These are phyloP conservation scores for Ectobius pallidus DNA, from an alignment of 2,888 invertebrate genomes.

Conservation along the genomic window DNA sequence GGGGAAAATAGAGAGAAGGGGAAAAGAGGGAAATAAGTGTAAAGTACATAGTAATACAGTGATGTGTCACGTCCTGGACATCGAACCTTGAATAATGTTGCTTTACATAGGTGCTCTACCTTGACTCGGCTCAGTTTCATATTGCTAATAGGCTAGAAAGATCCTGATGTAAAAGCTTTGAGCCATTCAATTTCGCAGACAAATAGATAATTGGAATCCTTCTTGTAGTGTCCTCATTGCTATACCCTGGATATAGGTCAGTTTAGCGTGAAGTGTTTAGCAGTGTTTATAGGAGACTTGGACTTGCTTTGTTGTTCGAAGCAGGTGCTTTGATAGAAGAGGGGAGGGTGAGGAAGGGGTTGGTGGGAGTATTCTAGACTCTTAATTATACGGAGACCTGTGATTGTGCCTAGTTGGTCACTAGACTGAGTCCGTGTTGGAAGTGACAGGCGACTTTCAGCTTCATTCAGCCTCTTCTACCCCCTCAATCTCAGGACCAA, in stretches of 20 bases:
- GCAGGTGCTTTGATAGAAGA: not conserved
- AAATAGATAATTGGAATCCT: not conserved
- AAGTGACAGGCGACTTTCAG: not conserved
- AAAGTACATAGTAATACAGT: not conserved
- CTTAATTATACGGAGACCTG: constrained; percentile 15
- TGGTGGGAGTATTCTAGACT: not conserved
- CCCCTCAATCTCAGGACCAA: not conserved
- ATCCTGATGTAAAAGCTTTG: too few relatives aligned
- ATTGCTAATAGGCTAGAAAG: too few relatives aligned
- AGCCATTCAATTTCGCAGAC: not conserved
- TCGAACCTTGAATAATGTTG: not conserved
- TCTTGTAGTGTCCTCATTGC: not conserved
- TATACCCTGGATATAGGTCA: not conserved
- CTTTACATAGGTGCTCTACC: not conserved
- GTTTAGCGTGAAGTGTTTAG: not conserved
- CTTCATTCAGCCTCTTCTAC: not conserved
- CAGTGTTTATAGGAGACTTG: not conserved
- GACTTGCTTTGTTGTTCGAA: not conserved
- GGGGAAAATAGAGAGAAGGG: not conserved
- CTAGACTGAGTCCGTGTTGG: constrained; percentile 7
- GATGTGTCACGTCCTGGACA: not conserved
- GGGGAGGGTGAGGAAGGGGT: not conserved
- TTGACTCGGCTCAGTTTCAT: not conserved
- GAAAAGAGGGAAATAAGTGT: not conserved
- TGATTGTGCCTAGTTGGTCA: constrained; percentile 4